Percentiles rank a stretch among this genome's conserved stretches.
These are phyloP conservation scores for Diabrotica undecimpunctata DNA, from an alignment of 1,140 invertebrate genomes.

Conservation along the genomic window DNA sequence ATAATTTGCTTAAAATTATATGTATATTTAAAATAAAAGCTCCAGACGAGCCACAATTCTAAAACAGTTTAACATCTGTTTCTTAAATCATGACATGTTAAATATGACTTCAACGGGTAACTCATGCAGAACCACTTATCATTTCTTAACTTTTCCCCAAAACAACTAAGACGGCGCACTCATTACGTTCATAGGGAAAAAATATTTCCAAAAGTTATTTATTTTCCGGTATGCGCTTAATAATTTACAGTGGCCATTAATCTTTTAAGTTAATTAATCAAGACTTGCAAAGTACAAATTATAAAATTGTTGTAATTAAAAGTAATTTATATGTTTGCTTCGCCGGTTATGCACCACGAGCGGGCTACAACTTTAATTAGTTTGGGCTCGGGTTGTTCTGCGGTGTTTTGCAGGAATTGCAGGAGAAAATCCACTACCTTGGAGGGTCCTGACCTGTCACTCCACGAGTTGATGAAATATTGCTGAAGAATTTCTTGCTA, in stretches of 20 bases:
- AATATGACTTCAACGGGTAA: too few relatives aligned
- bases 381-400: conserved; percentile 24
- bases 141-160: too few relatives aligned
- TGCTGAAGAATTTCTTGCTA: not conserved
- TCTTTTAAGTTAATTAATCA: conserved; percentile 43
- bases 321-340: conserved; percentile 45
- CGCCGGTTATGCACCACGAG: conserved; percentile 38
- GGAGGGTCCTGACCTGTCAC: conserved; percentile 14
- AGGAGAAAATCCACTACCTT: conserved; percentile 14
- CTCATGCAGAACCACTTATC: too few relatives aligned
- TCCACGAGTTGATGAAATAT: conserved; percentile 14
- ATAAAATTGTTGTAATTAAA: conserved; percentile 47
- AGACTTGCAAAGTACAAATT: conserved; percentile 43
- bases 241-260: conserved; percentile 41
- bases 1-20: too few relatives aligned
- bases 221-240: conserved; percentile 34
- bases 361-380: conserved; percentile 42
- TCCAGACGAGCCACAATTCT: too few relatives aligned
- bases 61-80: too few relatives aligned
- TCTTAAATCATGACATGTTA: too few relatives aligned
- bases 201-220: conserved; percentile 20
- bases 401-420: conserved; percentile 14
- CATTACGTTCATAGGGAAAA: too few relatives aligned
- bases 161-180: too few relatives aligned
- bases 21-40: too few relatives aligned